A percentile compares a stretch with the other conserved stretches of the same genome.
Evolutionary conservation across 2,888 invertebrate species (phyloP).

Genomic region (Dryocosmus kuriphilus): DNA sequence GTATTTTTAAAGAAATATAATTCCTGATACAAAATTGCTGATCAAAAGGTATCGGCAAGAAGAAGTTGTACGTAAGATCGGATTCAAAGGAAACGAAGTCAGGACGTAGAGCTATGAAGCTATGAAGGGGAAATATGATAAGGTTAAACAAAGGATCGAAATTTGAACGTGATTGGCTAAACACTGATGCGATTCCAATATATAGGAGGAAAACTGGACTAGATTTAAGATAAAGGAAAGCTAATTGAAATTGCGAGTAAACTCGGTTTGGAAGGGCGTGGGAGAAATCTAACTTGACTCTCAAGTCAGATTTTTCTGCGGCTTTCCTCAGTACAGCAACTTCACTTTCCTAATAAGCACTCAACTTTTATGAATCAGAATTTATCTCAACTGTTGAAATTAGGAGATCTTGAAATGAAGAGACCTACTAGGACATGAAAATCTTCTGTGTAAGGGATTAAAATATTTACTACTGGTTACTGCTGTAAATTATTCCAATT

Average conservation of each 20-base stretch:
- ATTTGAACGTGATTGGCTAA: conserved; percentile 25
- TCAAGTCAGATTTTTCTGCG: not conserved
- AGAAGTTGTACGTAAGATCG: conserved; percentile 7
- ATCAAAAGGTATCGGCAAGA: not conserved
- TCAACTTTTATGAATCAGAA: no score
- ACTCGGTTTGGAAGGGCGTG: not conserved
- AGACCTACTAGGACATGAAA: no score
- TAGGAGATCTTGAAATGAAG: no score
- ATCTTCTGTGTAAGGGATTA: no score
- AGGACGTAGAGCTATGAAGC: conserved; percentile 9
- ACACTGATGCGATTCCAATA: not conserved
- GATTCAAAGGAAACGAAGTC: conserved; percentile 21
- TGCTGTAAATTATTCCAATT: no score
- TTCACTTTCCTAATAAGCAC: no score
- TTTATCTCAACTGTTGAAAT: no score
- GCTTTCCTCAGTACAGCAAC: no score
- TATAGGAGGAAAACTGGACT: not conserved
- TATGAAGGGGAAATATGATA: conserved; percentile 27
- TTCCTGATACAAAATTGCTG: not conserved
- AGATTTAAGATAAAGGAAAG: not conserved
- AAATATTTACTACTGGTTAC: no score
- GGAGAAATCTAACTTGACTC: not conserved
- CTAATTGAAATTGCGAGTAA: not conserved
- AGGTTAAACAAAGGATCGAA: conserved; percentile 29
- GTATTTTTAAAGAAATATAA: not conserved